Conservation (phyloP, 2,888 invertebrate species). For the Hermodice carunculata region DNA sequence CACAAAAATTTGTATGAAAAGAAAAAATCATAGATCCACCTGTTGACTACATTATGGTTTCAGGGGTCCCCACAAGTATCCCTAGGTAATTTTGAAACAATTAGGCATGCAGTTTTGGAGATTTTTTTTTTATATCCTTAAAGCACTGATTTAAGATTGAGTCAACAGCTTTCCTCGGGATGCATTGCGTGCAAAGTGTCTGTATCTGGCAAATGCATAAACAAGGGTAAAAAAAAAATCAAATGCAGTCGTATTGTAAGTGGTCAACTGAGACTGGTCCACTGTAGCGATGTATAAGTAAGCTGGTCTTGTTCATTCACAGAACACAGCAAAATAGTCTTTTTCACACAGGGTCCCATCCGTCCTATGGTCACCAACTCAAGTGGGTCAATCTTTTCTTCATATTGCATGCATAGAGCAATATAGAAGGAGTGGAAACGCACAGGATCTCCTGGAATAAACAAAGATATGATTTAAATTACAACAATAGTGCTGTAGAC, state of each 20-base stretch:
- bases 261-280: conserved; percentile 58
- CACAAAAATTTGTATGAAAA: no score
- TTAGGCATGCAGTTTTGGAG: no score
- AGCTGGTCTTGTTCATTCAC: conserved; percentile 65
- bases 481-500: no score
- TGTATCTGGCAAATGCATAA: no score
- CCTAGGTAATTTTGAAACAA: no score
- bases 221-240: background rate
- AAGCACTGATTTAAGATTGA: background rate
- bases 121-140: background rate
- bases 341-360: conserved; percentile 40
- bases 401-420: conserved; percentile 75
- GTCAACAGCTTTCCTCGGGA: no score
- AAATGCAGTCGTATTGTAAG: background rate
- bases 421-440: conserved; percentile 85
- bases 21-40: no score
- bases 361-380: conserved; percentile 35
- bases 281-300: conserved; percentile 65
- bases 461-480: no score
- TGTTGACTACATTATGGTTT: no score
- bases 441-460: conserved; percentile 80
- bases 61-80: no score
- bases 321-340: conserved; percentile 79
- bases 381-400: conserved; percentile 11
- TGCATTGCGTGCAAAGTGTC: no score